phyloP scores from a whole-genome alignment of 1,140 invertebrate genomes.

The Harlomillsia oculata region DNA sequence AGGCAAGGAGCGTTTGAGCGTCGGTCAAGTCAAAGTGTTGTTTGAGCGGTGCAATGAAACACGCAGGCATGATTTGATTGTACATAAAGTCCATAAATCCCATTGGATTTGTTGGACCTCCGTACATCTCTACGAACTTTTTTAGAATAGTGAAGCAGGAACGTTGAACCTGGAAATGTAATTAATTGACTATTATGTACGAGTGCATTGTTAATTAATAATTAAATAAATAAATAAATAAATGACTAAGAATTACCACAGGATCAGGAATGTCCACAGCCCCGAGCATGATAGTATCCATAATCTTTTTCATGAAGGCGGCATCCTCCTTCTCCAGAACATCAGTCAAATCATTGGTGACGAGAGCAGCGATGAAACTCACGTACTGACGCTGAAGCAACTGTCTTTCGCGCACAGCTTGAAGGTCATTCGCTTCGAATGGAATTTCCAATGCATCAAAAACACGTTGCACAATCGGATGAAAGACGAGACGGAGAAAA shows the following conservation, averaged over 20 bases:
- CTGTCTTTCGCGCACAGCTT: slow-evolving; percentile 43
- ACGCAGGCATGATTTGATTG: slow-evolving; percentile 48
- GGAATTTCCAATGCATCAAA: slow-evolving; percentile 43
- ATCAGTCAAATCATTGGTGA: slow-evolving; percentile 45
- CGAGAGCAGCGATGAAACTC: slow-evolving; percentile 47
- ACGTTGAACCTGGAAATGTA: slow-evolving; percentile 44
- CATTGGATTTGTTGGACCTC: slow-evolving; percentile 39
- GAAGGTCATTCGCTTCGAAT: slow-evolving; percentile 45
- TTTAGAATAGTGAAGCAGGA: slow-evolving; percentile 49
- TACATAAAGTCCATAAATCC: slow-evolving; percentile 48
- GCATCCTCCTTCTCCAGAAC: slow-evolving; percentile 44
- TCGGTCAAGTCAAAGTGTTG: slow-evolving; percentile 49
- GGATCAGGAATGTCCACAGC: slow-evolving; percentile 49
- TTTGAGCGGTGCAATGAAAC: slow-evolving; percentile 49
- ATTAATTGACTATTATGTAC: neutral
- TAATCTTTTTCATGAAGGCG: slow-evolving; percentile 39
- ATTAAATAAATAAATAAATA: neutral
- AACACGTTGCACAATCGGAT: slow-evolving; percentile 46
- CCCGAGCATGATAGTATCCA: slow-evolving; percentile 47
- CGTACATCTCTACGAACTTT: slow-evolving; percentile 48
- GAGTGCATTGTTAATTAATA: neutral
- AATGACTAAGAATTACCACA: slow-evolving; percentile 38
- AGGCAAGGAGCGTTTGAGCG: slow-evolving; percentile 46
- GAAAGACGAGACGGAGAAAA: slow-evolving; percentile 48
- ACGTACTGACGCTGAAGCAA: slow-evolving; percentile 48